A percentile compares a stretch with the other conserved stretches of the same genome.
These are phyloP conservation scores for Limenitis camilla DNA, from an alignment of 2,888 invertebrate genomes.

Conservation along the genomic window DNA sequence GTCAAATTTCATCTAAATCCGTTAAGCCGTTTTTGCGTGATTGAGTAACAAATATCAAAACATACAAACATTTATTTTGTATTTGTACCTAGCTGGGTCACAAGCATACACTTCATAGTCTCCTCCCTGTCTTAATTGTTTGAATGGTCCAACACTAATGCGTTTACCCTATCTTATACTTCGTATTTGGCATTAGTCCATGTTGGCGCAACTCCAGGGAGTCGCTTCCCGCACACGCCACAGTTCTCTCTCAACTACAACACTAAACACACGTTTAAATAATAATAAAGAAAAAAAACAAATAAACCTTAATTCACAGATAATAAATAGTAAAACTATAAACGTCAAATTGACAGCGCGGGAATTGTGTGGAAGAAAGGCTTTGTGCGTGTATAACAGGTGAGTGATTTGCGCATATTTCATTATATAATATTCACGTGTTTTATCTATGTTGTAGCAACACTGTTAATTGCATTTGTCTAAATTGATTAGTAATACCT, in stretches of 20 bases:
- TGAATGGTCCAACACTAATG: slow-evolving; percentile 16
- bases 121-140: slow-evolving; percentile 7
- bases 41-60: too few species aligned
- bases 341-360: slow-evolving; percentile 31
- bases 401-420: slow-evolving; percentile 21
- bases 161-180: slow-evolving; percentile 46
- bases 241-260: slow-evolving; percentile 50
- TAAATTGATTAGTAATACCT: too few species aligned
- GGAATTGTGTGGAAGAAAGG: too few species aligned
- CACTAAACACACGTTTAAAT: slow-evolving; percentile 39
- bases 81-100: too few species aligned
- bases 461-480: too few species aligned
- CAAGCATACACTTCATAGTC: not conserved
- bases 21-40: too few species aligned
- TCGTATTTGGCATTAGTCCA: slow-evolving; percentile 74
- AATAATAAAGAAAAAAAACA: not conserved
- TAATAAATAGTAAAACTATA: not conserved
- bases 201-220: slow-evolving; percentile 56
- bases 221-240: slow-evolving; percentile 32
- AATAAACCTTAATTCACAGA: not conserved
- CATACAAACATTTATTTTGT: too few species aligned
- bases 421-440: not conserved
- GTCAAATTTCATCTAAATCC: too few species aligned
- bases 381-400: slow-evolving; percentile 34
- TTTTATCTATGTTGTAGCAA: not conserved